Evolutionary conservation across 2,797 vertebrate genomes (phyloP).

Genomic region (Phoxinus dragarum): DNA sequence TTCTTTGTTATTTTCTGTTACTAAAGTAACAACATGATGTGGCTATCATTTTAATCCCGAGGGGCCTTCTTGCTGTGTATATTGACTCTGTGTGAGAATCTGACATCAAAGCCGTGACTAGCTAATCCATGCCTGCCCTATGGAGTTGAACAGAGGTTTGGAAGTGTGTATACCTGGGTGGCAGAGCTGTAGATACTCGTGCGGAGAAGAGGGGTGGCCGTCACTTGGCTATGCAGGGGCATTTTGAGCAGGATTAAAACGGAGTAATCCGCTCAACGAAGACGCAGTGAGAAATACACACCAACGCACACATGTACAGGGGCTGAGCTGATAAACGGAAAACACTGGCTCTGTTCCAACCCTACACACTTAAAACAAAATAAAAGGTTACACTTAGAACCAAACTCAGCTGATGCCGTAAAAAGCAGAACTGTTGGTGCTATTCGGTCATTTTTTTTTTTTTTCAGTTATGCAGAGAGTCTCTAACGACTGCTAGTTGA

Average conservation of each 20-base stretch:
- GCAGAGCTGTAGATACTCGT: slow-evolving; percentile 52
- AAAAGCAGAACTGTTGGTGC: no score
- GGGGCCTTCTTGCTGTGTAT: slow-evolving; percentile 62
- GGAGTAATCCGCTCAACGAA: slow-evolving; percentile 71
- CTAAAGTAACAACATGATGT: slow-evolving; percentile 28
- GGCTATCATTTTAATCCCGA: slow-evolving; percentile 66
- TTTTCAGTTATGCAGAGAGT: no score
- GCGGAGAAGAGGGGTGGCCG: not conserved
- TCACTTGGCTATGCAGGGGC: slow-evolving; percentile 55
- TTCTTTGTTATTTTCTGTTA: slow-evolving; percentile 43
- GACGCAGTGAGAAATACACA: slow-evolving; percentile 40
- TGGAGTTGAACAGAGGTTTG: slow-evolving; percentile 67
- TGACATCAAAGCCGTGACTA: slow-evolving; percentile 73
- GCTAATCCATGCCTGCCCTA: slow-evolving; percentile 68
- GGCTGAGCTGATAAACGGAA: slow-evolving; percentile 33
- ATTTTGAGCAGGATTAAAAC: slow-evolving; percentile 74
- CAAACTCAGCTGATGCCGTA: not conserved
- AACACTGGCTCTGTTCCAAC: slow-evolving; percentile 3
- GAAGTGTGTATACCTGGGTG: slow-evolving; percentile 67
- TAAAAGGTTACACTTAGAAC: not conserved
- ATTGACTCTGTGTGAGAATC: slow-evolving; percentile 66
- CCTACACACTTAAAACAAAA: not conserved
- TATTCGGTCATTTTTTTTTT: no score
- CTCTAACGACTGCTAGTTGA: no score
- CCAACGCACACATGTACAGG: slow-evolving; percentile 19